These are phyloP conservation scores for Anoplophora glabripennis DNA, from an alignment of 1,140 invertebrate genomes.

Conservation along the genomic window DNA sequence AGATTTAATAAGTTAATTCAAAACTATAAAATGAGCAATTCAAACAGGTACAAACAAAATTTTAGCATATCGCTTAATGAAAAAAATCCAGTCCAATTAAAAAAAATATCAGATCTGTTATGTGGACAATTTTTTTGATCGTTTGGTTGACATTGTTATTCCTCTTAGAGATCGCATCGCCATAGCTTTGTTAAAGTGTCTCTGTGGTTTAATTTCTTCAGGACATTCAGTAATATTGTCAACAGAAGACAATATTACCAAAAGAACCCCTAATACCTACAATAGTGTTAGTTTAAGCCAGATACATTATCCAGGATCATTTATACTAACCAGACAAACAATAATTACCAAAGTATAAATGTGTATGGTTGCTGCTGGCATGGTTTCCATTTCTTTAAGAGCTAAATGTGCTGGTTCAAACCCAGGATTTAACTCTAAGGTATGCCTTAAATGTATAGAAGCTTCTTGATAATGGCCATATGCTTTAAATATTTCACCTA, in stretches of 20 bases:
- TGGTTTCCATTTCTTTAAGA: slow-evolving; percentile 73
- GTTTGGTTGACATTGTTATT: slow-evolving; percentile 41
- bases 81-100: not conserved
- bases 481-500: slow-evolving; percentile 81
- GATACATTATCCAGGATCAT: too few relatives aligned
- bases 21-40: slow-evolving; percentile 17
- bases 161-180: slow-evolving; percentile 76
- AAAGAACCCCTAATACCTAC: slow-evolving; percentile 72
- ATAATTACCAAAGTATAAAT: slow-evolving; percentile 83
- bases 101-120: slow-evolving; percentile 7
- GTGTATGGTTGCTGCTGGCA: slow-evolving; percentile 70
- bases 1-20: not conserved
- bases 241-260: slow-evolving; percentile 75
- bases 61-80: slow-evolving; percentile 1
- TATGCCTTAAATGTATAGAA: slow-evolving; percentile 73
- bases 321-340: slow-evolving; percentile 65
- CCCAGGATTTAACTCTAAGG: slow-evolving; percentile 77
- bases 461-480: slow-evolving; percentile 82
- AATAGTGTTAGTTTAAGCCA: not conserved
- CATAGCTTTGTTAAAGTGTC: slow-evolving; percentile 83
- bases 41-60: slow-evolving; percentile 23
- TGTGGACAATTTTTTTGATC: slow-evolving; percentile 18
- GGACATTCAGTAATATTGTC: slow-evolving; percentile 57
- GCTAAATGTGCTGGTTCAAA: slow-evolving; percentile 74
- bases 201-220: slow-evolving; percentile 66